Percentiles rank a stretch among this genome's conserved stretches.
Evolutionary conservation across 2,888 invertebrate species (phyloP).

Genomic region (Steinernema scapterisci): DNA sequence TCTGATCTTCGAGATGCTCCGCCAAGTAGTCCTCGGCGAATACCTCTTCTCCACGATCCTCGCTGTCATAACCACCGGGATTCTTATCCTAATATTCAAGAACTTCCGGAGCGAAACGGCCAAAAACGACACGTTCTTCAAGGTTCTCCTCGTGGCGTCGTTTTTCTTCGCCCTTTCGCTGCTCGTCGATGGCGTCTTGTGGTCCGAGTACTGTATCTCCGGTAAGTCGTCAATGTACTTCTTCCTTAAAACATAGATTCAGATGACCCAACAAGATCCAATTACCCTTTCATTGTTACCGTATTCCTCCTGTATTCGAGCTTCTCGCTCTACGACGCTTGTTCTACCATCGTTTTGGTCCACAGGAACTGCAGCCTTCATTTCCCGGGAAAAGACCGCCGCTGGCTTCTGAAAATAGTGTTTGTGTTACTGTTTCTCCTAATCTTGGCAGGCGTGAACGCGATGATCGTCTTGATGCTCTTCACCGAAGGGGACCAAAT

Average conservation of each 20-base stretch:
- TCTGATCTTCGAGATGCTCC: background rate
- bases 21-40: background rate
- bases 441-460: background rate
- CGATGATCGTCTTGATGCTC: background rate
- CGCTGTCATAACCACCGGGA: background rate
- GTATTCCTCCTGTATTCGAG: background rate
- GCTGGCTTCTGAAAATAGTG: background rate
- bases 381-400: background rate
- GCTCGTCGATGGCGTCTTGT: background rate
- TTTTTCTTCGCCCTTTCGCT: background rate
- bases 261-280: background rate
- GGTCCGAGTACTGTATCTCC: background rate
- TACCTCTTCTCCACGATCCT: background rate
- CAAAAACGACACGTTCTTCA: background rate
- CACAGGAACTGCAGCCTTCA: conserved; percentile 6
- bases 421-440: background rate
- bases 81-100: background rate
- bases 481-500: background rate
- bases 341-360: background rate
- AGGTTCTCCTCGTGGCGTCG: background rate
- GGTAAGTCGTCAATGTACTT: background rate
- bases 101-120: background rate
- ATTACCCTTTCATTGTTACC: background rate
- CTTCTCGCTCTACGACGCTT: conserved; percentile 3
- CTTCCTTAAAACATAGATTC: background rate